Percentiles rank a stretch among this genome's conserved stretches.
Conservation (phyloP, 1,140 invertebrate genomes). For the Ips nitidus region DNA sequence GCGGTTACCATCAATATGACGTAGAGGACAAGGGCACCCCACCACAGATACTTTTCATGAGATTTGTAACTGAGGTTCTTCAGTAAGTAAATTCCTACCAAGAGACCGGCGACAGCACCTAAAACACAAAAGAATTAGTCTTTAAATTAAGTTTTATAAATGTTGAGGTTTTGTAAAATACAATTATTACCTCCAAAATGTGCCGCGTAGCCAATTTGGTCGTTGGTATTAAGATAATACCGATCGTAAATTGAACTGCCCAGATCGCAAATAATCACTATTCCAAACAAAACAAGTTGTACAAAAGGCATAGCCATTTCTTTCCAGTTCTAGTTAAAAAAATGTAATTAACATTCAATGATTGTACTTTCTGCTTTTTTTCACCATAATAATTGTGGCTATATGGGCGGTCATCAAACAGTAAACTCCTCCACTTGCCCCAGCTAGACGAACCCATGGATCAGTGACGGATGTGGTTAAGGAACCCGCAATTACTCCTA, state of each 20-base stretch:
- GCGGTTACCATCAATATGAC: constrained; percentile 70
- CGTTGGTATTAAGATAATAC: constrained; percentile 62
- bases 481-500: constrained; percentile 81
- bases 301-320: constrained; percentile 88
- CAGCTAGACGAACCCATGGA: constrained; percentile 82
- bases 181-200: constrained; percentile 80
- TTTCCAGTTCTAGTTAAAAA: constrained; percentile 84
- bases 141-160: constrained; percentile 66
- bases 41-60: constrained; percentile 84
- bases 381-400: constrained; percentile 88
- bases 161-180: too few species aligned
- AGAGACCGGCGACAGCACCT: constrained; percentile 73
- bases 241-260: constrained; percentile 83
- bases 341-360: constrained; percentile 61
- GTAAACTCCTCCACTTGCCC: constrained; percentile 96
- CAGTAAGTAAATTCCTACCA: constrained; percentile 89
- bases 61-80: constrained; percentile 83
- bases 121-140: constrained; percentile 8
- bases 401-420: constrained; percentile 93
- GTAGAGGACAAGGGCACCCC: constrained; percentile 76
- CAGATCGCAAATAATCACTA: constrained; percentile 62
- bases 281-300: constrained; percentile 74
- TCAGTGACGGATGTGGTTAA: constrained; percentile 86
- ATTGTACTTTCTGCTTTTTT: background rate
- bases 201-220: constrained; percentile 81